Conservation (phyloP, 2,113 vertebrate genomes). For the Alethe diademata region DNA sequence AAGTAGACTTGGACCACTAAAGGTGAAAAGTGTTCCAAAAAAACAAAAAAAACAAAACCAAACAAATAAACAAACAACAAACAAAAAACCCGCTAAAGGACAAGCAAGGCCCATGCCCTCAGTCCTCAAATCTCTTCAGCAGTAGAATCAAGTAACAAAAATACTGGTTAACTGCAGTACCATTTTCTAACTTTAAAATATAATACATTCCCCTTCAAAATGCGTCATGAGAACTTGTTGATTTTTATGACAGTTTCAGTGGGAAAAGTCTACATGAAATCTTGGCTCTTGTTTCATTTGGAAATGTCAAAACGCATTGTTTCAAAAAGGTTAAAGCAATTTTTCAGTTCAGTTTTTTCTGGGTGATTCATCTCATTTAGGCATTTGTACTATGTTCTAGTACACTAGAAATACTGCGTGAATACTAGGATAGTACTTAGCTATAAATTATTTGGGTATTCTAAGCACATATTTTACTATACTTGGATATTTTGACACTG, state of each 20-base stretch:
- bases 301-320: slow-evolving; percentile 53
- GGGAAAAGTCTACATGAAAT: slow-evolving; percentile 11
- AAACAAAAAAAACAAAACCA: background rate
- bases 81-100: background rate
- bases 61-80: background rate
- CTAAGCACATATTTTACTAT: background rate
- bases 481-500: background rate
- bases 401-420: background rate
- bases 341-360: slow-evolving; percentile 21
- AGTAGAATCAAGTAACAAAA: background rate
- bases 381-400: background rate
- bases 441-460: background rate
- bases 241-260: slow-evolving; percentile 29
- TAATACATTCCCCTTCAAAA: background rate
- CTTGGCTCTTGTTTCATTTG: slow-evolving; percentile 1
- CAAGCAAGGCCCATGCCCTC: background rate
- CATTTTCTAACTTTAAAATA: background rate
- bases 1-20: background rate
- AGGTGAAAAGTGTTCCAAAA: background rate
- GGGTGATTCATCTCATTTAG: slow-evolving; percentile 11
- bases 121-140: background rate
- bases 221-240: background rate
- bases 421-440: background rate
- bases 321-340: slow-evolving; percentile 45
- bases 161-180: background rate